Base-by-base conservation (phyloP, 2,113 vertebrate genomes). In the Zapornia atra region DNA sequence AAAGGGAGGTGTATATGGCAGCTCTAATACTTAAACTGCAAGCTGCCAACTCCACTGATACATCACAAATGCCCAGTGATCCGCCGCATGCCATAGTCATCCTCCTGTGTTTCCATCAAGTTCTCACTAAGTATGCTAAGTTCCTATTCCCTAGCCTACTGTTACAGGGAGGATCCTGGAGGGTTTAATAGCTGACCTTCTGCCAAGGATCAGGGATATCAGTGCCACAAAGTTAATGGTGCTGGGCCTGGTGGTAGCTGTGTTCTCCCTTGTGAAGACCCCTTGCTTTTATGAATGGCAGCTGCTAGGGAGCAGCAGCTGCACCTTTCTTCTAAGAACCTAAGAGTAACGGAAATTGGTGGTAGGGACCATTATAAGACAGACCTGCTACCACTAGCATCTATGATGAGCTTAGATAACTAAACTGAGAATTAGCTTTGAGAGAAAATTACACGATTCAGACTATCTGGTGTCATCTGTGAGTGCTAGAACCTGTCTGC, bases 41-140 rank as follows among this genome's bases (percentile, higher is more conserved):
- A 92, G 80, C 69, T 96, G 82, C 71, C 77, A 88, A 14, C 64
- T 84, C 61, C 69, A 65, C 86, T 76, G 80, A 82, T 80, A 61
- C 17, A 53, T 65, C 85, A 83, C 85, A 88, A 82, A 59, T 68
- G 73, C 76, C 66, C 73, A 63, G 69, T 61, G 50, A 91, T 87
- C 57, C 84, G 16, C 11, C 63, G 48, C 46, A 56, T 59, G 46
- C 60, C 42, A 34, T 40, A 73, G 69, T 68, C 28, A 48, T 89
- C 60, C 73, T 75, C 56, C 65, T 72, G 40, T 29, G n/a, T 72
- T 57, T 61, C n/a, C 68, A 60, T 81, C 72, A 90, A 81, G 26
- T 33, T 22, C 28, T 90, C 48, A 36, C 22, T 76, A 72, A 79
- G 71, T 72, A 72, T 33, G 33, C 1, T 60, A 81, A 82, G 21